A percentile compares a stretch with the other conserved stretches of the same genome.
phyloP scores from a whole-genome alignment of 2,113 vertebrate genomes.

The Xenopus laevis region DNA sequence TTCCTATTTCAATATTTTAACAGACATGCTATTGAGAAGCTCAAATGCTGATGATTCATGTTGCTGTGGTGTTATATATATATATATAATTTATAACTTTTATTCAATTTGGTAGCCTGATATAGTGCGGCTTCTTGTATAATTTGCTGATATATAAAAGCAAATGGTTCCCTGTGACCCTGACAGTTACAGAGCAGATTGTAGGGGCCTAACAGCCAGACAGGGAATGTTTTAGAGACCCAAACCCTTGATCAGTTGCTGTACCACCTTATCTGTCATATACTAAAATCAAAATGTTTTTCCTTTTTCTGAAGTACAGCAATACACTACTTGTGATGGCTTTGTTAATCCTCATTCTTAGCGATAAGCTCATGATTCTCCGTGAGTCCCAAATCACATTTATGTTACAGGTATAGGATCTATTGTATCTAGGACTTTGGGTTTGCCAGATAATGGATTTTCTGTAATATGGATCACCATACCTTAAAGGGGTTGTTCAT shows the following conservation, averaged over 20 bases:
- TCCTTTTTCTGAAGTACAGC: too few relatives aligned
- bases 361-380: too few relatives aligned
- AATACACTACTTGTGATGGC: too few relatives aligned
- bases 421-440: too few relatives aligned
- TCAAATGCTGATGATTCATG: conserved; percentile 17
- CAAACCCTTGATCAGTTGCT: neutral
- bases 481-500: too few relatives aligned
- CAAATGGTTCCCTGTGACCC: neutral
- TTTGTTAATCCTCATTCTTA: too few relatives aligned
- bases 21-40: conserved; percentile 4
- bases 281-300: too few relatives aligned
- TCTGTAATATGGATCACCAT: too few relatives aligned
- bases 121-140: conserved; percentile 5
- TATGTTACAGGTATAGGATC: too few relatives aligned
- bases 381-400: too few relatives aligned
- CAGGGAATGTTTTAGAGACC: neutral
- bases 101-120: conserved; percentile 14
- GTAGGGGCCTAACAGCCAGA: neutral
- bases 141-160: conserved; percentile 13
- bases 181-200: conserved; percentile 1
- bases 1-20: conserved; percentile 11
- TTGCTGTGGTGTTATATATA: neutral
- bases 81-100: conserved; percentile 16
- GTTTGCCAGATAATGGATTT: too few relatives aligned
- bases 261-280: too few relatives aligned